phyloP scores from a whole-genome alignment of 2,113 vertebrate species.

The Copsychus sechellarum region DNA sequence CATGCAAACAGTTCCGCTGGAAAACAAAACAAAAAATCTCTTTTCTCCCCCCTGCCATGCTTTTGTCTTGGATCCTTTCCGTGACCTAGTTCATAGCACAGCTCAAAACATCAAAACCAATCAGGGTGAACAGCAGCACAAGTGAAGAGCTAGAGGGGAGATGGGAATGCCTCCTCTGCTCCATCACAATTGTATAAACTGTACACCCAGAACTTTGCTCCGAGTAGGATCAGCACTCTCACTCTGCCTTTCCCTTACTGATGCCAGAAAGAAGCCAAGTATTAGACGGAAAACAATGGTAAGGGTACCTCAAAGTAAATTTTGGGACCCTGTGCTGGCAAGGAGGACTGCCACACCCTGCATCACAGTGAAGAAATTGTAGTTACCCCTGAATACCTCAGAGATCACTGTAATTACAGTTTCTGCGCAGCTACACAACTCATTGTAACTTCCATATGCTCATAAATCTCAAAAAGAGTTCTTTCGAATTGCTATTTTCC shows the following conservation, averaged over 20 bases:
- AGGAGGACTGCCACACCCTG: not conserved
- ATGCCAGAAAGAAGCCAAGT: not conserved
- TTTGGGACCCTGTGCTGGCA: not conserved
- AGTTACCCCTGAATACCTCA: not conserved
- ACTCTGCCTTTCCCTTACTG: not conserved
- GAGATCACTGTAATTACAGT: constrained; percentile 8
- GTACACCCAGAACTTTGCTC: not conserved
- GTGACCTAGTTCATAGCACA: constrained; percentile 30
- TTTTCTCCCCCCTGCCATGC: not conserved
- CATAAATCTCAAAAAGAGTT: constrained; percentile 34
- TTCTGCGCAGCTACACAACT: not conserved
- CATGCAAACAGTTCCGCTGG: constrained; percentile 8
- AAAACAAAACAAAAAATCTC: constrained; percentile 30
- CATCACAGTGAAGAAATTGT: not conserved
- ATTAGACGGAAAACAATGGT: not conserved
- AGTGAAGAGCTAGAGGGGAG: not conserved
- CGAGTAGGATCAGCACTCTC: not conserved
- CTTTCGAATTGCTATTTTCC: constrained; percentile 48
- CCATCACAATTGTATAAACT: not conserved
- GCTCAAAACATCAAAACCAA: not conserved
- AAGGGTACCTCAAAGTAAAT: not conserved
- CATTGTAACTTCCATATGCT: not conserved
- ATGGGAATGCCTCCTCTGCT: not conserved
- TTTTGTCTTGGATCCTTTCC: constrained; percentile 25
- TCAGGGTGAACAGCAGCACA: not conserved